phyloP scores from a whole-genome alignment of 2,113 vertebrate species.

The Poeciliopsis retropinna region DNA sequence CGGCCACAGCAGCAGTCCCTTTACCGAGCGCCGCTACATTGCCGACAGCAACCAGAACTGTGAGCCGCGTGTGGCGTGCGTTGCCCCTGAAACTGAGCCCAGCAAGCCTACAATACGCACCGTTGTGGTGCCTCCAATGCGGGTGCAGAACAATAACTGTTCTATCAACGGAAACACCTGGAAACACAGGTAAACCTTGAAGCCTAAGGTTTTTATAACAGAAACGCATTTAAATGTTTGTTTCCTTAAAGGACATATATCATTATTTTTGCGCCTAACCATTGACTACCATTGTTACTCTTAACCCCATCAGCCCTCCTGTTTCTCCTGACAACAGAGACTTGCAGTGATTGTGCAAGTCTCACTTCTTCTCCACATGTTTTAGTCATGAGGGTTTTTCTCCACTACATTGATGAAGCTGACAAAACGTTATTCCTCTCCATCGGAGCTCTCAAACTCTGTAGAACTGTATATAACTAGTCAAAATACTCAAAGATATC shows the following conservation, averaged over 20 bases:
- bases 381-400: background rate
- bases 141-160: slow-evolving; percentile 84
- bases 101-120: slow-evolving; percentile 87
- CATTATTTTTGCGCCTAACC: background rate
- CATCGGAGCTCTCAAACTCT: background rate
- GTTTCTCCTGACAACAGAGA: background rate
- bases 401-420: background rate
- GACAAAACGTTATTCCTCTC: background rate
- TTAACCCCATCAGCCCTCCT: background rate
- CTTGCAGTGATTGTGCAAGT: background rate
- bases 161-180: slow-evolving; percentile 78
- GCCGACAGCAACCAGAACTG: slow-evolving; percentile 84
- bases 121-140: slow-evolving; percentile 91
- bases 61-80: slow-evolving; percentile 73
- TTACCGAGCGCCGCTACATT: slow-evolving; percentile 86
- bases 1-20: slow-evolving; percentile 86
- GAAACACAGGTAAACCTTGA: slow-evolving; percentile 82
- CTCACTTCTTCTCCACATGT: background rate
- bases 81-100: slow-evolving; percentile 79
- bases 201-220: background rate
- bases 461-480: background rate
- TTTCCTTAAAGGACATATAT: background rate
- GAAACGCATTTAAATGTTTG: background rate
- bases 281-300: background rate
- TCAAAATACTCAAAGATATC: too few species aligned